phyloP scores from a whole-genome alignment of 2,797 vertebrate species.

The Valencia hispanica region DNA sequence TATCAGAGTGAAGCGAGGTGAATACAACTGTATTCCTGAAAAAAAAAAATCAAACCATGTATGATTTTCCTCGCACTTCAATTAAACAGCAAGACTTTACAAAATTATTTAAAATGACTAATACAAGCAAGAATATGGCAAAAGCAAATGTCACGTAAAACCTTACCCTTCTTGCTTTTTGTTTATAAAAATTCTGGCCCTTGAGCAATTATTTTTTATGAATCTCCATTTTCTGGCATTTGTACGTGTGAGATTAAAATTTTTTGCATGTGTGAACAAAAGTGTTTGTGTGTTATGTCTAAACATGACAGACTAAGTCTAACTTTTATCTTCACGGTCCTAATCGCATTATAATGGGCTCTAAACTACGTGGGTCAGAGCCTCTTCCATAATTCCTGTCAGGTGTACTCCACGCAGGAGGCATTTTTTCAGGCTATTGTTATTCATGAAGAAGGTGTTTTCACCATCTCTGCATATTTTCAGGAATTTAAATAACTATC shows the following conservation, averaged over 20 bases:
- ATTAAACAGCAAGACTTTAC: neutral
- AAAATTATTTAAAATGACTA: neutral
- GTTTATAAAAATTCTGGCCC: neutral
- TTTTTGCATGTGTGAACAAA: too few species aligned
- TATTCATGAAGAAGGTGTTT: conserved; percentile 68
- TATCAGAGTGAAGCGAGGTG: neutral
- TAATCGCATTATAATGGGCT: conserved; percentile 35
- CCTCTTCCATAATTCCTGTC: neutral
- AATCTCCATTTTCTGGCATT: neutral
- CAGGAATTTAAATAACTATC: conserved; percentile 68
- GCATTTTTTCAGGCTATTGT: conserved; percentile 50
- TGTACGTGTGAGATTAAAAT: neutral
- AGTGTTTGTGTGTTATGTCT: neutral
- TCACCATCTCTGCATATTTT: conserved; percentile 68
- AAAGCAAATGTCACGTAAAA: neutral
- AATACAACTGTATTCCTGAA: neutral
- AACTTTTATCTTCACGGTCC: conserved; percentile 6
- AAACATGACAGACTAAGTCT: conserved; percentile 10
- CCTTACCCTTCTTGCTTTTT: neutral
- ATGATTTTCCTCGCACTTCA: neutral
- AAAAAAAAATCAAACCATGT: neutral
- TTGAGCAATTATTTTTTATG: neutral
- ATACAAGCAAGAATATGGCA: neutral
- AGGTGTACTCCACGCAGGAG: conserved; percentile 39
- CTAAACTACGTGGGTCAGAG: conserved; percentile 37